Evolutionary conservation across 2,113 vertebrate species (phyloP).

Genomic region (Cisticola juncidis): DNA sequence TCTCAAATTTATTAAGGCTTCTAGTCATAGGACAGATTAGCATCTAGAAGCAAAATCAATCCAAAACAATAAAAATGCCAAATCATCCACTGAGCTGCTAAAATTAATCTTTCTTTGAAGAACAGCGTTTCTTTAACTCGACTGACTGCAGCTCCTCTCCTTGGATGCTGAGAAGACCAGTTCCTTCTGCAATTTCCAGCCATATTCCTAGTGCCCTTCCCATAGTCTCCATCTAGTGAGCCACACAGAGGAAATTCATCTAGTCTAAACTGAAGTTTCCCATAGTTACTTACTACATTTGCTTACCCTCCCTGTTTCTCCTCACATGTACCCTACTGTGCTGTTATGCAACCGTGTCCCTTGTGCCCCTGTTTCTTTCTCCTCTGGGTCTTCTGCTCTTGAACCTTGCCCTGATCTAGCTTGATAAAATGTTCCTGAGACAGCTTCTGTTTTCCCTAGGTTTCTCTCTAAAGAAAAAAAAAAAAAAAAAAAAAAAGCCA

Average conservation of each 20-base stretch:
- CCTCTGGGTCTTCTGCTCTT: background rate
- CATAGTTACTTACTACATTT: background rate
- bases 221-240: background rate
- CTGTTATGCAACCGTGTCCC: background rate
- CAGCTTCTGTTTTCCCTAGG: background rate
- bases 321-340: rapidly evolving
- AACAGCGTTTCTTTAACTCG: background rate
- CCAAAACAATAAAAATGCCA: background rate
- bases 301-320: background rate
- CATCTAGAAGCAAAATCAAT: background rate
- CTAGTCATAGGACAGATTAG: background rate
- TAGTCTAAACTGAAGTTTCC: background rate
- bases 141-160: background rate
- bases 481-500: rapidly evolving
- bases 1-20: background rate
- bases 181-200: background rate
- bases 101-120: background rate
- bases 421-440: background rate
- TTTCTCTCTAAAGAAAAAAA: background rate
- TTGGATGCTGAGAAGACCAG: background rate
- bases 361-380: background rate
- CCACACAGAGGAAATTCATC: background rate
- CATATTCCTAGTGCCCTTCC: background rate
- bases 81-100: background rate
- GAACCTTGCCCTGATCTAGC: background rate